Evolutionary conservation across 37 sponge, comb jelly and placozoan species (phyloP).

Genomic region (Chondrosia reniformis): DNA sequence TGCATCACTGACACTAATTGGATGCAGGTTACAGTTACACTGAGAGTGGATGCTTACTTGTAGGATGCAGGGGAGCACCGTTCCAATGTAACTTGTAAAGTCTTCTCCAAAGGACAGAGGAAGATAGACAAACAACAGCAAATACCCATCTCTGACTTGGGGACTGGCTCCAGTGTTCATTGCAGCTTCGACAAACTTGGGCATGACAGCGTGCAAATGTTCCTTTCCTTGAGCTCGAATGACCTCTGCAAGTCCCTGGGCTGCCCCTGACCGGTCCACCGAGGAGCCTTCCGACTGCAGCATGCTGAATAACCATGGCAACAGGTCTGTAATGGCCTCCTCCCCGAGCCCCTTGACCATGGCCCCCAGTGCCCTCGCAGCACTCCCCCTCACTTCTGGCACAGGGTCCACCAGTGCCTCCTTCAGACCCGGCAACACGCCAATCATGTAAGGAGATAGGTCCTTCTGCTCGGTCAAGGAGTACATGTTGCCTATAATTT

Average conservation of each 20-base stretch:
- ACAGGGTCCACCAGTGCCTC: conserved; percentile 90
- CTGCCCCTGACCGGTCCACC: conserved; percentile 97
- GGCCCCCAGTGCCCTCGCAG: conserved; percentile 87
- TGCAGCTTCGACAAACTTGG: conserved; percentile 61
- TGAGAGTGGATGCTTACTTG: conserved; percentile 57
- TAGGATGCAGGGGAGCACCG: conserved; percentile 83
- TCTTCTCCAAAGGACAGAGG: conserved; percentile 79
- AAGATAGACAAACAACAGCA: conserved; percentile 92
- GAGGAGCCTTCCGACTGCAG: conserved; percentile 70
- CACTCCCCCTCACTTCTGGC: conserved; percentile 59
- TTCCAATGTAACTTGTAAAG: conserved; percentile 66
- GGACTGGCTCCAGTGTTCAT: conserved; percentile 53
- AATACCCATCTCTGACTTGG: conserved; percentile 89
- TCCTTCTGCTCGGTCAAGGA: conserved; percentile 93
- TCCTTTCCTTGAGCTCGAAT: conserved; percentile 60
- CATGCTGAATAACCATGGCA: conserved; percentile 85
- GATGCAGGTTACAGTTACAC: neutral
- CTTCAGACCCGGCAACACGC: conserved; percentile 92
- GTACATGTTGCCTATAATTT: conserved; percentile 96
- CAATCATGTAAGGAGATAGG: conserved; percentile 83
- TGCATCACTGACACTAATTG: conserved; percentile 10
- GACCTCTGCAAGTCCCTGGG: conserved; percentile 83
- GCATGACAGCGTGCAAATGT: conserved; percentile 69
- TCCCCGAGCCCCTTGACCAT: conserved; percentile 89
- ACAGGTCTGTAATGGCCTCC: conserved; percentile 64